Base-by-base conservation (phyloP, 2,113 vertebrate genomes). In the Peromyscus californicus region DNA sequence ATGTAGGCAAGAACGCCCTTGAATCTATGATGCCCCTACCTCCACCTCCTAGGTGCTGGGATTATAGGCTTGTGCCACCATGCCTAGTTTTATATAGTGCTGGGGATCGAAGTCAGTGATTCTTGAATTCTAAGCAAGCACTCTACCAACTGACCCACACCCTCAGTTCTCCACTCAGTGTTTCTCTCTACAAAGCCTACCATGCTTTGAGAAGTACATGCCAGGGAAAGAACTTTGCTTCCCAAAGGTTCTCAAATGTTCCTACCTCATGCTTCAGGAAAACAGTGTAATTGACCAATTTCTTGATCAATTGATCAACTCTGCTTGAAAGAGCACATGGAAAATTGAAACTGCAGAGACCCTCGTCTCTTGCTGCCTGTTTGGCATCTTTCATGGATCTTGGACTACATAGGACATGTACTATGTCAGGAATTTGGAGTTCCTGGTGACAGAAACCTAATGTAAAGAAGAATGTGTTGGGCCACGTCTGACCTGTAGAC, bases 261-360 rank as follows among this genome's bases (percentile, higher is more conserved):
- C 22, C 88, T 21, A 19, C 5, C 39, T 15, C 19, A 67, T 3
- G 45, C 3, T 24, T 48, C 22, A 42, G 51, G 57, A 70, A 59
- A 85, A 70, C 0, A 11, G 16, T 69, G 29, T 72, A 17, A 31
- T 21, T 42, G 19, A n/a, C 13, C 39, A 42, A 22, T 82, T 69
- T 57, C 51, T n/a, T n/a, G n/a, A n/a, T n/a, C n/a, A n/a, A n/a
- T n/a, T n/a, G n/a, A n/a, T n/a, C 5, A n/a, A 79, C 75, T 94
- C 63, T 19, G 45, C 24, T 89, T 11, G 31, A 42, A 89, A 63
- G 72, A 80, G 36, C 12, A 42, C 54, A 59, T 16, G 15, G 9
- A 24, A 5, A 11, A 80, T 76, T 29, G 9, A 88, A 54, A 9
- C 17, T 2, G 13, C 0, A 0, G 6, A 3, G 9, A 19, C 26